Conservation (phyloP, 2,797 vertebrate species). For the Notoglanidium macrostoma region DNA sequence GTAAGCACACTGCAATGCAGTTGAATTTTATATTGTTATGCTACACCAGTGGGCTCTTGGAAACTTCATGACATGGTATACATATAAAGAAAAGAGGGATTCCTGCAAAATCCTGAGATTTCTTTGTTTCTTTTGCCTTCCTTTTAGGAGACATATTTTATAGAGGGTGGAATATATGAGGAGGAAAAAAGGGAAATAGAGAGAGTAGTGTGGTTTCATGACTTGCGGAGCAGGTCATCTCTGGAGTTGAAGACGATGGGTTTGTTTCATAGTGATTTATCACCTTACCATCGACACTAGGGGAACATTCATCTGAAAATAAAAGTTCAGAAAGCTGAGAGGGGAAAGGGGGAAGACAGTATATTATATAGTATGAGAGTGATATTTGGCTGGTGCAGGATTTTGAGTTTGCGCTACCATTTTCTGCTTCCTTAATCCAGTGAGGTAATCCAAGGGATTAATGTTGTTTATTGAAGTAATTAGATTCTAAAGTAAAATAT, state of each 20-base stretch:
- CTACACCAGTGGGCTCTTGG: conserved; percentile 15
- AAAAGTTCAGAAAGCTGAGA: conserved; percentile 31
- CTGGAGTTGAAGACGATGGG: conserved; percentile 54
- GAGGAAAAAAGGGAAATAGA: conserved; percentile 16
- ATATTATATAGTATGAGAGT: not conserved
- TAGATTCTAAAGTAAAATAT: not conserved
- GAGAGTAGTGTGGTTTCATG: conserved; percentile 46
- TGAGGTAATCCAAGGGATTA: not conserved
- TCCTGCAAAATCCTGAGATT: not conserved
- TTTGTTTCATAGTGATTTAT: conserved; percentile 63
- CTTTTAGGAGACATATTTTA: not conserved
- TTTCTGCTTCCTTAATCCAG: not conserved
- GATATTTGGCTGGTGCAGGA: not conserved
- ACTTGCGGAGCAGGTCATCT: conserved; percentile 56
- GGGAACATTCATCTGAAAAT: conserved; percentile 50
- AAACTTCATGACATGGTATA: not conserved
- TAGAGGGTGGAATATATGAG: not conserved
- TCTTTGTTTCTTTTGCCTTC: not conserved
- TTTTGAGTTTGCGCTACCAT: not conserved
- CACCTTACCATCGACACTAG: conserved; percentile 39
- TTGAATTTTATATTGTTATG: conserved; percentile 35
- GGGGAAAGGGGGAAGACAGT: conserved; percentile 27
- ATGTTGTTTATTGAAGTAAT: not conserved
- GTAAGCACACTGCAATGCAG: conserved; percentile 31
- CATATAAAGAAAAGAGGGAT: not conserved